A percentile compares a stretch with the other conserved stretches of the same genome.
Evolutionary conservation across 2,888 invertebrate species (phyloP).

Genomic region (Xestia ashworthii): DNA sequence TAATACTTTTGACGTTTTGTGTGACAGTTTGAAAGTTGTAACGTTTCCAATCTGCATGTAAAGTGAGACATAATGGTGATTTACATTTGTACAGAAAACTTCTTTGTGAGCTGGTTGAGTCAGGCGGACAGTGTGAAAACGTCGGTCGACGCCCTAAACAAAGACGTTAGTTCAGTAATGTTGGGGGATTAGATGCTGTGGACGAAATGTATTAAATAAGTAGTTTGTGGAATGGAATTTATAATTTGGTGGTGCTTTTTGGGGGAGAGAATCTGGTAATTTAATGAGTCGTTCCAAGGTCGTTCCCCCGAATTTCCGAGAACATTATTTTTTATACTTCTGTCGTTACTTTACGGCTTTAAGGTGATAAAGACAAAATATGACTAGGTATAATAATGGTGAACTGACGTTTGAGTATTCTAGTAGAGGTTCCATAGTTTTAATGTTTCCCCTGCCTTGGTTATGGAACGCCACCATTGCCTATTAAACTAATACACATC

Average conservation of each 20-base stretch:
- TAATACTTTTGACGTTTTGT: slow-evolving; percentile 66
- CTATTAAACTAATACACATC: too few species aligned
- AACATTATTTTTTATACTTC: background rate
- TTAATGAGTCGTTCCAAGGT: background rate
- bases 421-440: background rate
- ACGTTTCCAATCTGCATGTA: slow-evolving; percentile 86
- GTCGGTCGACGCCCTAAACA: slow-evolving; percentile 84
- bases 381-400: background rate
- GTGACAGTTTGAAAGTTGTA: slow-evolving; percentile 68
- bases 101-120: slow-evolving; percentile 82
- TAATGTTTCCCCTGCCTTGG: background rate
- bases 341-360: background rate
- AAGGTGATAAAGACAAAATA: background rate
- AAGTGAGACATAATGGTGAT: slow-evolving; percentile 84
- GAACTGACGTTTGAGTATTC: background rate
- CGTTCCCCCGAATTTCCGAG: background rate
- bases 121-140: slow-evolving; percentile 81
- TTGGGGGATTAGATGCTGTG: slow-evolving; percentile 67
- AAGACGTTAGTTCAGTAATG: slow-evolving; percentile 68
- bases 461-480: background rate
- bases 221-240: background rate
- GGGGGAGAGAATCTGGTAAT: background rate
- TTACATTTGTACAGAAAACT: slow-evolving; percentile 86
- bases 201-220: background rate
- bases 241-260: background rate